Conservation (phyloP, 1,140 invertebrate genomes). For the Bombus difficillimus region DNA sequence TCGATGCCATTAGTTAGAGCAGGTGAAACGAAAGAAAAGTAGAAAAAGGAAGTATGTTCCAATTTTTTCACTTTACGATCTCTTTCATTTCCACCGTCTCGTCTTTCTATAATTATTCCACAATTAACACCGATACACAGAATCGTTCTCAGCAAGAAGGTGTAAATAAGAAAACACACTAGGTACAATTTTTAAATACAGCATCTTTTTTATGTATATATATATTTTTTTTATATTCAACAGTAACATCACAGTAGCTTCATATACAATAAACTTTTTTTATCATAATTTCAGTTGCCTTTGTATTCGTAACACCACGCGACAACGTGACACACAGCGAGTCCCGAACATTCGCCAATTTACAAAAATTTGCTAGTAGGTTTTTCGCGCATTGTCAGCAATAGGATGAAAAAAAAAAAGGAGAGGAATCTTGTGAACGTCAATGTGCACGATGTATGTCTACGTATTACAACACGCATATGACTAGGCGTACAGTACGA, state of each 20-base stretch:
- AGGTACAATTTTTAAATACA: conserved; percentile 64
- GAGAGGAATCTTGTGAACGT: too few species aligned
- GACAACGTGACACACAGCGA: conserved; percentile 71
- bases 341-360: conserved; percentile 54
- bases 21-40: not conserved
- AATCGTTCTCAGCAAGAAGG: not conserved
- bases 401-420: not conserved
- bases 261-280: conserved; percentile 78
- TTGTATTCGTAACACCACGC: conserved; percentile 70
- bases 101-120: too few species aligned
- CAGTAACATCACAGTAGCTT: conserved; percentile 82
- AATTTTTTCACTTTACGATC: not conserved
- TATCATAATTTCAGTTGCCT: conserved; percentile 70
- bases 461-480: not conserved
- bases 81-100: not conserved
- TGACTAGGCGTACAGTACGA: not conserved
- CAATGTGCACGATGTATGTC: not conserved
- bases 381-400: not conserved
- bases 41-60: not conserved
- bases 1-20: not conserved
- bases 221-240: conserved; percentile 79
- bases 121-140: not conserved
- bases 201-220: conserved; percentile 72
- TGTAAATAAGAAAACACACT: conserved; percentile 44
- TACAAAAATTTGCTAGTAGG: conserved; percentile 36